phyloP scores from a whole-genome alignment of 2,888 invertebrate species.

The Biston stratarius region DNA sequence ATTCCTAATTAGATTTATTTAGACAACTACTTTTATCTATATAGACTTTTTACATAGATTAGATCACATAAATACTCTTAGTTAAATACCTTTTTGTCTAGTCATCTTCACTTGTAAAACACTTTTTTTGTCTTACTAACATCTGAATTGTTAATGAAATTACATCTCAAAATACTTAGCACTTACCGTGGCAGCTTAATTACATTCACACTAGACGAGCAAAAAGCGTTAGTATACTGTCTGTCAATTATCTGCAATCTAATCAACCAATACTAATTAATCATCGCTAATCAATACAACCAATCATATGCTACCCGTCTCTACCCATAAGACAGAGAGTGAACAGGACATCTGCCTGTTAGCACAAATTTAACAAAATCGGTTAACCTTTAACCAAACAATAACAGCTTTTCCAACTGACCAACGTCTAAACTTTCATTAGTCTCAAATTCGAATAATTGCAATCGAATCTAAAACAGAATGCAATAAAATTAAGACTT shows the following conservation, averaged over 20 bases:
- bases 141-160: neutral
- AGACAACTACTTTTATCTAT: neutral
- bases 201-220: constrained; percentile 16
- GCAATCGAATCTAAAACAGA: constrained; percentile 48
- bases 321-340: constrained; percentile 58
- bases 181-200: constrained; percentile 31
- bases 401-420: constrained; percentile 85
- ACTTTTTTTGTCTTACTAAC: neutral
- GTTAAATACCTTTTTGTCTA: neutral
- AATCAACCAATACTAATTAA: constrained; percentile 68
- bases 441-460: constrained; percentile 37
- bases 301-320: constrained; percentile 62
- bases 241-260: constrained; percentile 60
- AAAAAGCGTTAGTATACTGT: constrained; percentile 46
- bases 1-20: neutral
- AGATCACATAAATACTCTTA: neutral
- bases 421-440: constrained; percentile 57
- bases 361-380: constrained; percentile 85
- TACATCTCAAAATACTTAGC: constrained; percentile 10
- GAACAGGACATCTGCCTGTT: constrained; percentile 80
- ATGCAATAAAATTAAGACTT: rapidly evolving
- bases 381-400: constrained; percentile 86
- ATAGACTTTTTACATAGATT: neutral
- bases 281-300: constrained; percentile 71
- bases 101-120: too few relatives aligned